phyloP scores from a whole-genome alignment of 2,888 invertebrate genomes.

The Xanthorhoe designata region DNA sequence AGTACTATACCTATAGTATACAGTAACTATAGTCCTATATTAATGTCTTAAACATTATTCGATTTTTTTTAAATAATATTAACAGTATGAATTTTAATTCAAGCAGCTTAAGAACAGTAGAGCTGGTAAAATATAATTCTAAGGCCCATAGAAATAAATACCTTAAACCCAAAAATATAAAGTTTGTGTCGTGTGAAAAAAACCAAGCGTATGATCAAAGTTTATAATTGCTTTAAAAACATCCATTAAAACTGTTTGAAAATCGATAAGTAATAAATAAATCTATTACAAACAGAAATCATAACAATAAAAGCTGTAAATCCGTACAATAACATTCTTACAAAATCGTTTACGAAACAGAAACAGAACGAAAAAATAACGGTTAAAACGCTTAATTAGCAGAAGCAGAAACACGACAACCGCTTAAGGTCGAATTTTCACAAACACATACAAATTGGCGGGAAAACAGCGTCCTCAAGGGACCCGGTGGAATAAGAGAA shows the following conservation, averaged over 20 bases:
- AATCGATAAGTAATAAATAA: background rate
- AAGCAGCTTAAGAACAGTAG: too few species aligned
- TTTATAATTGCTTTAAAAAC: too few species aligned
- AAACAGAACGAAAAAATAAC: constrained; percentile 36
- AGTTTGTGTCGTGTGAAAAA: too few species aligned
- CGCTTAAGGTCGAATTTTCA: constrained; percentile 73
- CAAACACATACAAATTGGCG: constrained; percentile 82
- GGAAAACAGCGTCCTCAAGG: constrained; percentile 68
- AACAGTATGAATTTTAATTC: too few species aligned
- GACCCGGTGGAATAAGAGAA: constrained; percentile 71
- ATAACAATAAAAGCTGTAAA: background rate
- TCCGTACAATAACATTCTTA: background rate
- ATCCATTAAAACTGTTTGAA: background rate
- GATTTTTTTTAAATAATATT: too few species aligned
- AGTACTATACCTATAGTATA: too few species aligned
- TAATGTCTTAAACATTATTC: too few species aligned
- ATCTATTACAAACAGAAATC: background rate
- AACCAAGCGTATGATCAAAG: too few species aligned
- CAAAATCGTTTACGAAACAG: constrained; percentile 14
- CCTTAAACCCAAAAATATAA: too few species aligned
- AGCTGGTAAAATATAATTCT: too few species aligned
- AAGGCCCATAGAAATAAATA: too few species aligned
- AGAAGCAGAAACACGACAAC: constrained; percentile 60
- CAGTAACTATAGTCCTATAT: too few species aligned
- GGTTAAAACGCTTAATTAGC: constrained; percentile 55